These are phyloP conservation scores for Hartigia nigra DNA, from an alignment of 2,888 invertebrate genomes.

Conservation along the genomic window DNA sequence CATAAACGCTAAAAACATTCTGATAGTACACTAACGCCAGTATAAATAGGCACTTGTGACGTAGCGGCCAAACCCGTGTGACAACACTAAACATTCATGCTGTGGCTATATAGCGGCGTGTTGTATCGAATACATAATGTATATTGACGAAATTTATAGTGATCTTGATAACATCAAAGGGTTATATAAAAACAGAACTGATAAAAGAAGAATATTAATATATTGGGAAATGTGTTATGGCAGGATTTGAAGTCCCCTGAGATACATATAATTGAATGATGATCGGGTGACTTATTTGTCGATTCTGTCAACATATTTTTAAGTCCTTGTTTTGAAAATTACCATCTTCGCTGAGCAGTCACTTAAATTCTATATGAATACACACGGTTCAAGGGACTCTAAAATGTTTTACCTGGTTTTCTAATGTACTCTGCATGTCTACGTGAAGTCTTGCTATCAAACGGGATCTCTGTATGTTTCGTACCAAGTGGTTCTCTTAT, in stretches of 20 bases:
- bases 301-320: background rate
- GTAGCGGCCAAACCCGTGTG: background rate
- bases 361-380: background rate
- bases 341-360: background rate
- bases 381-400: background rate
- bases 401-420: background rate
- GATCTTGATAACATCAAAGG: background rate
- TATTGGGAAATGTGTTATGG: background rate
- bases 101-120: background rate
- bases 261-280: background rate
- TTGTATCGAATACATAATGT: background rate
- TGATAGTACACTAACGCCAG: background rate
- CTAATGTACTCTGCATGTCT: background rate
- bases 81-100: background rate
- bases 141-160: background rate
- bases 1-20: background rate
- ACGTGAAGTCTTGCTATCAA: background rate
- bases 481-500: background rate
- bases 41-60: constrained; percentile 5
- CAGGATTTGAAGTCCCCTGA: background rate
- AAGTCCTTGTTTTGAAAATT: background rate
- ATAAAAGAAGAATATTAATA: background rate
- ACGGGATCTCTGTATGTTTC: background rate
- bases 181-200: background rate
- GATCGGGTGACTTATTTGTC: background rate